Conservation (phyloP, 2,113 vertebrate genomes). For the Plotosus lineatus region DNA sequence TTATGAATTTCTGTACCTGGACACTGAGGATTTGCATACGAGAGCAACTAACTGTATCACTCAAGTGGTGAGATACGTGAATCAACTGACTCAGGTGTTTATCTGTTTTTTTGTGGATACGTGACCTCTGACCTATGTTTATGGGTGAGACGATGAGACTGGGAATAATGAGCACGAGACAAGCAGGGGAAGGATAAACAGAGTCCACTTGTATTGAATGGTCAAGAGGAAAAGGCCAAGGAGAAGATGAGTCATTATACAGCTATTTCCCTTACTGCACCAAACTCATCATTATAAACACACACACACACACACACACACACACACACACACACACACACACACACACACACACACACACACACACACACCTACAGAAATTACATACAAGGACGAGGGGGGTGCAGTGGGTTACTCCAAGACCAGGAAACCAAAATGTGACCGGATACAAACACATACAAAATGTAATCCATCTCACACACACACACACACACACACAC, state of each 20-base stretch:
- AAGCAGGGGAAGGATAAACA: conserved; percentile 78
- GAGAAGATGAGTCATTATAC: conserved; percentile 74
- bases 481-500: background rate
- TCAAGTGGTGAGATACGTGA: too few relatives aligned
- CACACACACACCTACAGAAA: background rate
- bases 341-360: conserved; percentile 13
- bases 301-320: conserved; percentile 21
- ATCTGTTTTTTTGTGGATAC: conserved; percentile 85
- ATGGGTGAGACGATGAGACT: conserved; percentile 73
- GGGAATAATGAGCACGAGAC: conserved; percentile 72
- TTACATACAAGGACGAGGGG: conserved; percentile 14
- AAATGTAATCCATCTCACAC: conserved; percentile 26
- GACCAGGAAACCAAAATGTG: conserved; percentile 21
- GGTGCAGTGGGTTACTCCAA: background rate
- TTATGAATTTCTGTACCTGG: conserved; percentile 59
- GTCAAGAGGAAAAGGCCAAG: conserved; percentile 73
- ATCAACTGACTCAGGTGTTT: conserved; percentile 85
- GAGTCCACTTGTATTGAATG: conserved; percentile 73
- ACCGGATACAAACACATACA: conserved; percentile 12
- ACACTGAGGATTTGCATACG: conserved; percentile 57
- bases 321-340: conserved; percentile 8
- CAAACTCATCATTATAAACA: background rate
- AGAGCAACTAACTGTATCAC: too few relatives aligned
- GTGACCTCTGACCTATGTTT: conserved; percentile 84
- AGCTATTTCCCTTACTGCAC: conserved; percentile 55